Percentiles rank a stretch among this genome's conserved stretches.
Conservation (phyloP, 92 coral and sea anemone genomes). For the Metridium senile region DNA sequence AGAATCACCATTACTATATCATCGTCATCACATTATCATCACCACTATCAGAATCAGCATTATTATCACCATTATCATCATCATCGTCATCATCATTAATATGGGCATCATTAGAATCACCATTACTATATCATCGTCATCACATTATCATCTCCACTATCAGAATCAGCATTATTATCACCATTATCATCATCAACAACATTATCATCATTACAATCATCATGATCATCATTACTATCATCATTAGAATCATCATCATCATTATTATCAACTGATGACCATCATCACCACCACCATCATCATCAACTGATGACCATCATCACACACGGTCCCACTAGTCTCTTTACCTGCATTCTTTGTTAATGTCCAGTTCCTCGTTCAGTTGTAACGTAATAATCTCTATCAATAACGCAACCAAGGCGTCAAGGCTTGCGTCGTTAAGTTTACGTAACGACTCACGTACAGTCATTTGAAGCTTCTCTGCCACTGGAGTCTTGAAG, state of each 20-base stretch:
- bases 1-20: no score
- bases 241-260: background rate
- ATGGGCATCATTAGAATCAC: background rate
- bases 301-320: no score
- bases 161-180: background rate
- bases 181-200: background rate
- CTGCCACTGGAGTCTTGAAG: slow-evolving; percentile 32
- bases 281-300: background rate
- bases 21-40: no score
- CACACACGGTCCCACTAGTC: no score
- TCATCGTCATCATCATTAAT: no score
- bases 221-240: background rate
- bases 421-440: slow-evolving; percentile 30
- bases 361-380: slow-evolving; percentile 13
- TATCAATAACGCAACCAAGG: slow-evolving; percentile 35
- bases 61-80: no score
- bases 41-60: no score
- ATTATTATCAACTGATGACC: background rate
- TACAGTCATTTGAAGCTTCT: background rate
- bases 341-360: slow-evolving; percentile 34
- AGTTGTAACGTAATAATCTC: slow-evolving; percentile 42
- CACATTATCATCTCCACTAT: background rate
- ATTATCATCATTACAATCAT: background rate
- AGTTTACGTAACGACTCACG: slow-evolving; percentile 32
- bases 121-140: background rate